phyloP scores from a whole-genome alignment of 1,140 invertebrate genomes.

The Calliopsis andreniformis region DNA sequence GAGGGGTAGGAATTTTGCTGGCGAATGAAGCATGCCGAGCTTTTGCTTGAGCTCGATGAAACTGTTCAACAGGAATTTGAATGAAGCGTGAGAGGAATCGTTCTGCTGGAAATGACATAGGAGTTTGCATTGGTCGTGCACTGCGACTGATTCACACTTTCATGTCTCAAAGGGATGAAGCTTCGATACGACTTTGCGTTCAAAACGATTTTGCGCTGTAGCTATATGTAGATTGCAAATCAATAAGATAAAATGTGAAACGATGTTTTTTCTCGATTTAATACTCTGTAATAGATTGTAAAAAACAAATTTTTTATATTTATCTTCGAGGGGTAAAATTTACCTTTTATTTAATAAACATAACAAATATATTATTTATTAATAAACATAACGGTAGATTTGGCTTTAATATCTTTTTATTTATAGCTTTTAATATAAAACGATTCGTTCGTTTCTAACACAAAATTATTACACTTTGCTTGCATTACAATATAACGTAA shows the following conservation, averaged over 20 bases:
- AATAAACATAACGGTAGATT: not conserved
- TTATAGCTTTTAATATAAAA: conserved; percentile 48
- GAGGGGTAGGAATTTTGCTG: not conserved
- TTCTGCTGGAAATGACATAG: not conserved
- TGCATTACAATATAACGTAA: conserved; percentile 3
- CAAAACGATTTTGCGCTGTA: not conserved
- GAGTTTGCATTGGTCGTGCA: not conserved
- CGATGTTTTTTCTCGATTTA: no score
- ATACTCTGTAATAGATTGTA: no score
- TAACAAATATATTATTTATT: no score
- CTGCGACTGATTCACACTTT: not conserved
- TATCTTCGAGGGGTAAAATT: no score
- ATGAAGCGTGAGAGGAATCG: not conserved
- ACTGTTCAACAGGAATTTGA: not conserved
- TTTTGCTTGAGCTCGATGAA: not conserved
- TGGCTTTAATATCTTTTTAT: conserved; percentile 36
- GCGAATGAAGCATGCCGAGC: conserved; percentile 2
- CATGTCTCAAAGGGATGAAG: not conserved
- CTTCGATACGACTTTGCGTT: not conserved
- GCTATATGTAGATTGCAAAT: conserved; percentile 9
- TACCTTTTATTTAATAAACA: no score
- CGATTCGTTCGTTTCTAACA: conserved; percentile 19
- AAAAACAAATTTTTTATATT: no score
- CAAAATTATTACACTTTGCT: not conserved
- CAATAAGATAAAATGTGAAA: not conserved